A percentile compares a stretch with the other conserved stretches of the same genome.
Evolutionary conservation across 2,113 vertebrate species (phyloP).

Genomic region (Nymphicus hollandicus): DNA sequence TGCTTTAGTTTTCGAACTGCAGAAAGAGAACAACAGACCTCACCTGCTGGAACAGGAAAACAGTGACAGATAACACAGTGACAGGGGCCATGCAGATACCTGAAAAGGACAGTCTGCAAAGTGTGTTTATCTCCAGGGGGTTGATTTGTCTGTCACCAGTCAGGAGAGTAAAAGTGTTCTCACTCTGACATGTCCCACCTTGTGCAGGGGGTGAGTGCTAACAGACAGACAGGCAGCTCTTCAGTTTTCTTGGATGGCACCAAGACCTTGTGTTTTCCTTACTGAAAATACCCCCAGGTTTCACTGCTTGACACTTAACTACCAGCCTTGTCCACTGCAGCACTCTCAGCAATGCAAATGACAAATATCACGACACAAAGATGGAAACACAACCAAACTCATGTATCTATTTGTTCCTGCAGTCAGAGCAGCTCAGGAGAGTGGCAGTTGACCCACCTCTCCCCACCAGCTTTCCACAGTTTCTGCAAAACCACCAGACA

Average conservation of each 20-base stretch:
- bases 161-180: not conserved
- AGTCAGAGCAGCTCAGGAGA: not conserved
- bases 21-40: not conserved
- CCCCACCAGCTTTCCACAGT: not conserved
- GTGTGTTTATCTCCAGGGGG: not conserved
- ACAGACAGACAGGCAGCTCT: not conserved
- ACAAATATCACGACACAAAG: not conserved
- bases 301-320: not conserved
- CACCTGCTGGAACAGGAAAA: not conserved
- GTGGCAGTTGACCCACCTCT: not conserved
- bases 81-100: not conserved
- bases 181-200: not conserved
- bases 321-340: not conserved
- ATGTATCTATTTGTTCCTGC: not conserved
- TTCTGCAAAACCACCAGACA: not conserved
- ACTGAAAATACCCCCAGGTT: not conserved
- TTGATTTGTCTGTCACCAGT: constrained; percentile 1
- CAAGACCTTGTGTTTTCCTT: not conserved
- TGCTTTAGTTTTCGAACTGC: not conserved
- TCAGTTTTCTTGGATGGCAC: not conserved
- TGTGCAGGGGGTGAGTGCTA: not conserved
- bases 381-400: not conserved
- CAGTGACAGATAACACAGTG: not conserved
- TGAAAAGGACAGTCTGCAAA: not conserved
- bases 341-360: not conserved